Percentiles rank a stretch among this genome's conserved stretches.
Evolutionary conservation across 2,113 vertebrate genomes (phyloP).

Genomic region (Dipodomys spectabilis): DNA sequence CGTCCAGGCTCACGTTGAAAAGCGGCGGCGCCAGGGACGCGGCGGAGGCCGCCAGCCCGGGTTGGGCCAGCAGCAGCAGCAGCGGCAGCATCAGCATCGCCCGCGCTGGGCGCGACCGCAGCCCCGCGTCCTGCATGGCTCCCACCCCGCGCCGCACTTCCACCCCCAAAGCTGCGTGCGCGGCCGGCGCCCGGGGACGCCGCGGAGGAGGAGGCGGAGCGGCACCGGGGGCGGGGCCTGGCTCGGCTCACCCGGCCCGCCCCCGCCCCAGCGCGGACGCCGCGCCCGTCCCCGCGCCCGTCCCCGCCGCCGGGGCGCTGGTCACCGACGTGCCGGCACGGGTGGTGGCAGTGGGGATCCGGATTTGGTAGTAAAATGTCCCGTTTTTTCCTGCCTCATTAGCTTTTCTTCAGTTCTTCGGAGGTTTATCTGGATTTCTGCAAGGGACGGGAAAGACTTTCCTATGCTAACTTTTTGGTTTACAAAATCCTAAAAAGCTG

Average conservation of each 20-base stretch:
- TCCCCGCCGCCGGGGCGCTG: neutral
- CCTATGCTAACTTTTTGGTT: neutral
- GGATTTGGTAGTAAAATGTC: no score
- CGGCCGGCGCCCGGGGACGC: no score
- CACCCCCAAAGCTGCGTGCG: no score
- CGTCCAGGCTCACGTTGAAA: conserved; percentile 86
- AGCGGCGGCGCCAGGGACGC: conserved; percentile 26
- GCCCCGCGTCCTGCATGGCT: rapidly evolving
- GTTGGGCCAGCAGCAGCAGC: neutral
- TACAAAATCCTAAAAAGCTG: no score
- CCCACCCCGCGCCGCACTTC: no score
- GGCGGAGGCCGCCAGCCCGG: rapidly evolving
- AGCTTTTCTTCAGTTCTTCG: neutral
- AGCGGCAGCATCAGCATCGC: conserved; percentile 23
- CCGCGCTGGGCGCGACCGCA: neutral
- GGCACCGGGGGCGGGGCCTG: neutral
- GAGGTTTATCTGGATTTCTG: neutral
- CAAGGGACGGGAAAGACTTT: neutral
- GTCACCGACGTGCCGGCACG: no score
- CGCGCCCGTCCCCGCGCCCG: rapidly evolving
- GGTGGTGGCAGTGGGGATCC: no score
- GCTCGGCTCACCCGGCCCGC: rapidly evolving
- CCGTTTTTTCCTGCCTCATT: no score
- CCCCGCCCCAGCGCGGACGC: no score
- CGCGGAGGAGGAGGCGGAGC: neutral